A percentile compares a stretch with the other conserved stretches of the same genome.
Conservation (phyloP, 1,140 invertebrate species). For the Steinernema feltiae region DNA sequence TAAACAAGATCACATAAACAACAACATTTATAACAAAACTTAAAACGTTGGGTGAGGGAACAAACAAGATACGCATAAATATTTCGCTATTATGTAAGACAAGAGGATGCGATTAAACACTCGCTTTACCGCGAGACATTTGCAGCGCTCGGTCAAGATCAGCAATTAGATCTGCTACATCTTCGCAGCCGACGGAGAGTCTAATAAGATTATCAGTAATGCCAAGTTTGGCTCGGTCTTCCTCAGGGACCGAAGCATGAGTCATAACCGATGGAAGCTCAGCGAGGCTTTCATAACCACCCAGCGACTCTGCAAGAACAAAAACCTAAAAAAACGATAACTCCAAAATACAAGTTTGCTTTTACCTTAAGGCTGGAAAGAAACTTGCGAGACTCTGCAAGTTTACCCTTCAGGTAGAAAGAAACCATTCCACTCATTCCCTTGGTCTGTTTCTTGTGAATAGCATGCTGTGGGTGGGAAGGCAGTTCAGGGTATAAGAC, state of each 20-base stretch:
- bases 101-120: neutral
- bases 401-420: constrained; percentile 76
- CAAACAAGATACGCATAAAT: too few relatives aligned
- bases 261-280: constrained; percentile 60
- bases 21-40: too few relatives aligned
- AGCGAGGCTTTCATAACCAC: constrained; percentile 83
- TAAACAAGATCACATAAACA: too few relatives aligned
- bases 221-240: constrained; percentile 69
- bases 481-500: constrained; percentile 80
- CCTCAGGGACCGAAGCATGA: constrained; percentile 63
- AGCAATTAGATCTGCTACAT: constrained; percentile 74
- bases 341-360: too few relatives aligned
- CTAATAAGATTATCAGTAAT: constrained; percentile 81
- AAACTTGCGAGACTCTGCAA: constrained; percentile 73
- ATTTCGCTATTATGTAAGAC: too few relatives aligned
- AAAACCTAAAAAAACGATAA: constrained; percentile 63
- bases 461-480: constrained; percentile 80
- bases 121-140: constrained; percentile 47
- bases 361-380: too few relatives aligned
- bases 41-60: too few relatives aligned
- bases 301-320: constrained; percentile 85
- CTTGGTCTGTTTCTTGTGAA: constrained; percentile 74
- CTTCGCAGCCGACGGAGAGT: constrained; percentile 84
- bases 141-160: constrained; percentile 75
- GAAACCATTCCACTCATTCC: constrained; percentile 88